Evolutionary conservation across 2,888 invertebrate species (phyloP), one percentile per base, ranked within the genome.

Genomic region (Chydorus sphaericus): DNA sequence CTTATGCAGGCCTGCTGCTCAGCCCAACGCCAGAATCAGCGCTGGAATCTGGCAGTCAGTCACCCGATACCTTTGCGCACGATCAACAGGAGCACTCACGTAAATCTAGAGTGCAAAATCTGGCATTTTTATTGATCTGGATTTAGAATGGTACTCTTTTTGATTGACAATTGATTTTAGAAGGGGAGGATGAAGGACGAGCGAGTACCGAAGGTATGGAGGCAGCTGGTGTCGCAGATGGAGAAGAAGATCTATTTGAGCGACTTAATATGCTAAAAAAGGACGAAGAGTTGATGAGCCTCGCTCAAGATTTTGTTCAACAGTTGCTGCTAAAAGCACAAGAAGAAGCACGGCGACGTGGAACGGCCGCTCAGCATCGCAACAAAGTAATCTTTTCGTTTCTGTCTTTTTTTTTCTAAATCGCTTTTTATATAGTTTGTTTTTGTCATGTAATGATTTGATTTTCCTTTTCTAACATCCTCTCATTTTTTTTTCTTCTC

Each of bases 241-340:
- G n/a, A n/a, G n/a, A n/a, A n/a, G n/a, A n/a, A n/a, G 44, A 44
- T 44, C 44, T 44, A 23, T 44, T 44, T 28, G 44, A 44, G 26
- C 44, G 44, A 26, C 26, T 44, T 14, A 44, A 36, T 33, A 29
- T 36, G n/a, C 33, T 50, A 26, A 55, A 44, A 38, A 37, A 55
- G 57, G 72, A 74, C 59, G 70, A 72, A 28, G 69, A 72, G 58
- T 67, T 73, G 8, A 70, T 73, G 68, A 69, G 67, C 61, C 71
- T 71, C 61, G 72, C 73, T 2, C 69, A 67, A 30, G 70, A 69
- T 61, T 73, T 74, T 62, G 71, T 73, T 4, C 67, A 68, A 58
- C 72, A 73, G 57, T 70, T 74, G 56, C 71, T 74, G 60, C 71
- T 72, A 60, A 68, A 67, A 29, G 74, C 74, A 10, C 66, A 70